These are phyloP conservation scores for Mythimna pallens DNA, from an alignment of 2,888 invertebrate genomes.

Conservation along the genomic window DNA sequence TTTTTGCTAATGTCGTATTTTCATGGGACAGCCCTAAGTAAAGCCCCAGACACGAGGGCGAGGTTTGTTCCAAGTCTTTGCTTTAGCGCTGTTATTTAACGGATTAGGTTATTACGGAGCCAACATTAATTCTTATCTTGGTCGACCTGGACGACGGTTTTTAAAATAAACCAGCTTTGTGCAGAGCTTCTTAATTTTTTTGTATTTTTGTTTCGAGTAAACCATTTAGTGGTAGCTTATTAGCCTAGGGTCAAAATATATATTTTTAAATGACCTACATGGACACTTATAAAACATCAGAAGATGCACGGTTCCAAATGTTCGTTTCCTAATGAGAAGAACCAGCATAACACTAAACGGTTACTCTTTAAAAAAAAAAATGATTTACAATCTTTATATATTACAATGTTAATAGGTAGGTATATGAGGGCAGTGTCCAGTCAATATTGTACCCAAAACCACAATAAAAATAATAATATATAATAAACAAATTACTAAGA, in stretches of 20 bases:
- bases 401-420: no score
- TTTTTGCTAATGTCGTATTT: background rate
- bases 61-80: slow-evolving; percentile 71
- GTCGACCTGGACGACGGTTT: slow-evolving; percentile 38
- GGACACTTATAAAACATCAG: no score
- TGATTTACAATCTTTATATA: no score
- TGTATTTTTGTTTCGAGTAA: background rate
- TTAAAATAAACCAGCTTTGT: slow-evolving; percentile 37
- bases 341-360: no score
- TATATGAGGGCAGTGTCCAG: no score
- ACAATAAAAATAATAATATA: no score
- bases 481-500: no score
- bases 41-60: slow-evolving; percentile 63
- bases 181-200: slow-evolving; percentile 19
- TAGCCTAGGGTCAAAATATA: background rate
- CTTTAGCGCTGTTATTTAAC: slow-evolving; percentile 71
- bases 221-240: background rate
- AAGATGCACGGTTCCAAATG: no score
- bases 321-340: no score
- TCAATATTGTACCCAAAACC: no score
- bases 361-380: no score
- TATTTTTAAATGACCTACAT: no score
- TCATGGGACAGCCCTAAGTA: slow-evolving; percentile 50
- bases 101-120: slow-evolving; percentile 67
- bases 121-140: slow-evolving; percentile 66